Evolutionary conservation across 2,113 vertebrate species (phyloP).

Genomic region (Callopanchax toddi): DNA sequence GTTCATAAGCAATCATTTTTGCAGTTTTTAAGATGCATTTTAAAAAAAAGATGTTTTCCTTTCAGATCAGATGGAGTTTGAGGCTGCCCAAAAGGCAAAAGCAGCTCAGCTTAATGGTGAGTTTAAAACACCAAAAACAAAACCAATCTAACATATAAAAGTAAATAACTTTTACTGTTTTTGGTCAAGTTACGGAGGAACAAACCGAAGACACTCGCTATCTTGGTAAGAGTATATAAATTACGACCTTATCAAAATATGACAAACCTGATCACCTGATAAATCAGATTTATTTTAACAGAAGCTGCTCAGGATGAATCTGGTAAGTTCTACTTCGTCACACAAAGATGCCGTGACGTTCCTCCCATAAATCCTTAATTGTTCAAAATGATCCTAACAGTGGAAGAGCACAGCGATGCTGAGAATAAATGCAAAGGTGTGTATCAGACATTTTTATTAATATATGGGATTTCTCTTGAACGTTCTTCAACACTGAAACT

Average conservation of each 20-base stretch:
- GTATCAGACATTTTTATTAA: conserved; percentile 15
- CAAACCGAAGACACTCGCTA: conserved; percentile 41
- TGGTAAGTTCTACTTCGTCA: conserved; percentile 38
- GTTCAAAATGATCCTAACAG: conserved; percentile 41
- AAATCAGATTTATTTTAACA: conserved; percentile 4
- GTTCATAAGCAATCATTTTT: background rate
- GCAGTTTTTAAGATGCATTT: background rate
- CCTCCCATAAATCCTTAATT: background rate
- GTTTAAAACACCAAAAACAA: conserved; percentile 14
- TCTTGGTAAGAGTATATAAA: conserved; percentile 51
- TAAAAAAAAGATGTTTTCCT: background rate
- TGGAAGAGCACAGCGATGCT: conserved; percentile 19
- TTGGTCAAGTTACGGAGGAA: conserved; percentile 54
- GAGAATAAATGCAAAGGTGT: conserved; percentile 38
- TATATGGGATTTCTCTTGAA: background rate
- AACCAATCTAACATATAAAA: too few species aligned
- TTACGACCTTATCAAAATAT: background rate
- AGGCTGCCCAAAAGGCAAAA: conserved; percentile 61
- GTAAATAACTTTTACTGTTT: background rate
- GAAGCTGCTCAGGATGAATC: conserved; percentile 52
- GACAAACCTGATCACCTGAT: background rate
- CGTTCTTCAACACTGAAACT: conserved; percentile 11
- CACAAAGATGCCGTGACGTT: background rate
- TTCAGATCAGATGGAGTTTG: conserved; percentile 73
- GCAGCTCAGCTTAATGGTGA: conserved; percentile 60